Evolutionary conservation across 2,797 vertebrate genomes (phyloP).

Genomic region (Enteromius thamalakanensis): DNA sequence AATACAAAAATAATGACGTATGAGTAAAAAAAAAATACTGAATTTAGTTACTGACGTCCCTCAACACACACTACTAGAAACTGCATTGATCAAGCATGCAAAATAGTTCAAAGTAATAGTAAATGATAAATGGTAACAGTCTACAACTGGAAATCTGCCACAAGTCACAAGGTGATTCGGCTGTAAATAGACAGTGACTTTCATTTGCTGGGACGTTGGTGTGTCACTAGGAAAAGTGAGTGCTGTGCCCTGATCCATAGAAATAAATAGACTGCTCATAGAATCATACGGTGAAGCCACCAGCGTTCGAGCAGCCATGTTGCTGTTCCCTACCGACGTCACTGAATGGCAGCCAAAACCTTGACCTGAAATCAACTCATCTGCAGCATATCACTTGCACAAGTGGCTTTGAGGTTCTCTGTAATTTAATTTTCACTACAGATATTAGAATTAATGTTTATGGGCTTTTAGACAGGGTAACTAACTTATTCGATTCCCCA

Average conservation of each 20-base stretch:
- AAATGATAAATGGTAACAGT: not conserved
- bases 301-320: not conserved
- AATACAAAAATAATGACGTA: not conserved
- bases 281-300: not conserved
- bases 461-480: too few relatives aligned
- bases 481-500: too few relatives aligned
- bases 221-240: not conserved
- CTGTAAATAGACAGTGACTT: constrained; percentile 1
- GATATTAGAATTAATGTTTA: too few relatives aligned
- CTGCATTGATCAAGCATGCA: not conserved
- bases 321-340: not conserved
- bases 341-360: not conserved
- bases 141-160: not conserved
- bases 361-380: not conserved
- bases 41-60: not conserved
- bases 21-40: not conserved
- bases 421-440: too few relatives aligned
- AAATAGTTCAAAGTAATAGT: not conserved
- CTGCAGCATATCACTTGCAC: too few relatives aligned
- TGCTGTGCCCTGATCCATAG: not conserved
- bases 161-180: not conserved
- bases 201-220: not conserved
- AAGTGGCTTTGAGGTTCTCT: not conserved
- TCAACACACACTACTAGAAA: not conserved
- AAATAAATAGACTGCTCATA: not conserved